Conservation (phyloP, 37 sponge, comb jelly and placozoan genomes). For the Chondrilla cf. caribensis region DNA sequence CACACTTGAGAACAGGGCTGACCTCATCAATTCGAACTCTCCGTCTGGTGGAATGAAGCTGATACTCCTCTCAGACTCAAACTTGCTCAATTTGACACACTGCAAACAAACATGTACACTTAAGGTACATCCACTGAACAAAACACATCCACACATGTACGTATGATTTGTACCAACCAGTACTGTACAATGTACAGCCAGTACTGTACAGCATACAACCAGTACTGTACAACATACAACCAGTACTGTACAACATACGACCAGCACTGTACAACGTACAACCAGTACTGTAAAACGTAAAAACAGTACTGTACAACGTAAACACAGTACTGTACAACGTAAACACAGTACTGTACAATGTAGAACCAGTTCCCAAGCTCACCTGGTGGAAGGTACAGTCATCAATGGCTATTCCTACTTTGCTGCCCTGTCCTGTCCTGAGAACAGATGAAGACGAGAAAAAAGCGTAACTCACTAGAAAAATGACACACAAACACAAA, state of each 20-base stretch:
- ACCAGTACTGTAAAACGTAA: neutral
- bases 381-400: constrained; percentile 94
- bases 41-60: constrained; percentile 98
- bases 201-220: neutral
- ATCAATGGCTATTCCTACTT: constrained; percentile 85
- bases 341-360: no score
- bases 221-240: no score
- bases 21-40: constrained; percentile 97
- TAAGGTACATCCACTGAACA: neutral
- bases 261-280: no score
- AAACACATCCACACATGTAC: neutral
- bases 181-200: neutral
- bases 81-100: constrained; percentile 97
- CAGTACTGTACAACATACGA: no score
- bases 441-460: no score
- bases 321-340: neutral
- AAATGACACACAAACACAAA: no score
- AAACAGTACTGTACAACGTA: neutral
- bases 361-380: neutral
- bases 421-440: constrained; percentile 43
- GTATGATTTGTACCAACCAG: neutral
- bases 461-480: no score
- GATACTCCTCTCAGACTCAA: constrained; percentile 94
- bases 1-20: neutral
- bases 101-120: neutral